Evolutionary conservation across 2,113 vertebrate species (phyloP).

Genomic region (Chaetura pelagica): DNA sequence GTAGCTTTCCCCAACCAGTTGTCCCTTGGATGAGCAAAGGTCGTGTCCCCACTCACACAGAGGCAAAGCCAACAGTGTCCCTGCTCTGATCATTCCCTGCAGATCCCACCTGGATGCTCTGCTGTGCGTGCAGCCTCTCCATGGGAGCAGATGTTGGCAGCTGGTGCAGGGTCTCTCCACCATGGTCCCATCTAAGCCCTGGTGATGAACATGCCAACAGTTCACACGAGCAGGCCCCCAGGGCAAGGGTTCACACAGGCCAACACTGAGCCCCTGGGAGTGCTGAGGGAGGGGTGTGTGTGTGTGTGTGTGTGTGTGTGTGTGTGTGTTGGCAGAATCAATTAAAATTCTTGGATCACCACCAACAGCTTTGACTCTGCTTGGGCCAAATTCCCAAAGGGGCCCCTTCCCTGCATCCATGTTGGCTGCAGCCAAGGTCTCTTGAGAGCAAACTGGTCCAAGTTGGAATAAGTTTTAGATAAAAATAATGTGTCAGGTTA

Average conservation of each 20-base stretch:
- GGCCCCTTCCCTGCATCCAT: slow-evolving; percentile 20
- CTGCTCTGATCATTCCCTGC: neutral
- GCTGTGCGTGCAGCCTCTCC: no score
- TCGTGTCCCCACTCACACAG: neutral
- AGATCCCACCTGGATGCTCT: neutral
- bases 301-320: neutral
- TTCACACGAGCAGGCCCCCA: neutral
- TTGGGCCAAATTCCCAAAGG: slow-evolving; percentile 6
- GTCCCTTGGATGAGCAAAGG: accelerated
- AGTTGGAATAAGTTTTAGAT: neutral
- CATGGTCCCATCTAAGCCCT: neutral
- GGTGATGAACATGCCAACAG: neutral
- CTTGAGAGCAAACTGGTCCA: neutral
- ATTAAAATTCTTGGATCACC: neutral
- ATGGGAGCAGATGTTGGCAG: neutral
- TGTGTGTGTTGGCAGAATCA: neutral
- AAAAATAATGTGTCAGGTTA: neutral
- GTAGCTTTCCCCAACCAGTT: neutral
- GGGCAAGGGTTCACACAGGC: neutral
- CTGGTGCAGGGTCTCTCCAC: neutral
- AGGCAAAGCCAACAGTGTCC: neutral
- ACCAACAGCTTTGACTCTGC: neutral
- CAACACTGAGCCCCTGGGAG: neutral
- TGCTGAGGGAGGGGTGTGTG: neutral
- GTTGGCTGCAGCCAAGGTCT: neutral